These are phyloP conservation scores for Hedychridium roseum DNA, from an alignment of 2,888 invertebrate genomes.

Conservation along the genomic window DNA sequence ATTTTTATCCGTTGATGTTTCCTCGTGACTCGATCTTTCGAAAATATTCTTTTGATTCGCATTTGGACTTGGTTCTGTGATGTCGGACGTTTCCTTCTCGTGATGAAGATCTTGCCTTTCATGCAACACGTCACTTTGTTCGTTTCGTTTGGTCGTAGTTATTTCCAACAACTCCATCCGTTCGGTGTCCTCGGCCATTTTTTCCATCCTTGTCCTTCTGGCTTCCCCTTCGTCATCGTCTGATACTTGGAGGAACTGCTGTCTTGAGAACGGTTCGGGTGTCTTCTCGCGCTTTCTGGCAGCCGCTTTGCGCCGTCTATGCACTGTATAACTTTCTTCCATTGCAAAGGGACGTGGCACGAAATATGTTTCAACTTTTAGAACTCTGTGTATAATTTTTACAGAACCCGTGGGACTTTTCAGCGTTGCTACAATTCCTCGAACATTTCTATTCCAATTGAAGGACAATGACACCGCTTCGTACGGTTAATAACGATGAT, in stretches of 20 bases:
- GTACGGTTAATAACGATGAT: too few relatives aligned
- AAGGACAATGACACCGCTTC: too few relatives aligned
- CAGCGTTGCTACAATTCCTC: too few relatives aligned
- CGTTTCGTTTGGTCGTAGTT: neutral
- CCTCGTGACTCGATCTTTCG: neutral
- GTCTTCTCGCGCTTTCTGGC: slow-evolving; percentile 56
- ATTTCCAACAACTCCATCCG: slow-evolving; percentile 28
- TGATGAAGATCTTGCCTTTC: neutral
- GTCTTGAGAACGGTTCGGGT: slow-evolving; percentile 46
- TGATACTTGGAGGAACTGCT: slow-evolving; percentile 22
- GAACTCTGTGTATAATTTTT: too few relatives aligned
- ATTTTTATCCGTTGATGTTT: neutral
- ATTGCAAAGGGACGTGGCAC: too few relatives aligned
- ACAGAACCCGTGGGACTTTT: too few relatives aligned
- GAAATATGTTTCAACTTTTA: too few relatives aligned
- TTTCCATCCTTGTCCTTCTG: slow-evolving; percentile 50
- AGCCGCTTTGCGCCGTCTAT: slow-evolving; percentile 56
- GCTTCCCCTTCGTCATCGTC: slow-evolving; percentile 44
- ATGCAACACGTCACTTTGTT: neutral
- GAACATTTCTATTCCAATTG: too few relatives aligned
- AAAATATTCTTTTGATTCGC: neutral
- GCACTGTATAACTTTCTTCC: slow-evolving; percentile 61
- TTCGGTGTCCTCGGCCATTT: slow-evolving; percentile 58
- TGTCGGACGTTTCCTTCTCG: too few relatives aligned
- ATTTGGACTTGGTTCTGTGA: too few relatives aligned